These are phyloP conservation scores for Pyrocephalus nanus DNA, from an alignment of 2,797 vertebrate genomes.

Conservation along the genomic window DNA sequence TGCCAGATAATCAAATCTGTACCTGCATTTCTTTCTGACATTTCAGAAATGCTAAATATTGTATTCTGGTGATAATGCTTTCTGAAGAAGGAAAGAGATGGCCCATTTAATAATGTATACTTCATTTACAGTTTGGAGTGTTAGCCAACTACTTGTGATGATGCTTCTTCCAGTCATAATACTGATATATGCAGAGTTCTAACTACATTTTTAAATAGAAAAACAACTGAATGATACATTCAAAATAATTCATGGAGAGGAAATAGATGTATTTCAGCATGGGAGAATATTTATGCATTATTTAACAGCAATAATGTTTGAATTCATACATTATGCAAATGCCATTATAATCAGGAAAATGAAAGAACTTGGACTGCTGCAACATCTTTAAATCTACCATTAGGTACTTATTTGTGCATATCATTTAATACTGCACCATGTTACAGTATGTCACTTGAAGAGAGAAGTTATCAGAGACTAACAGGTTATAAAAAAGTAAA, in stretches of 20 bases:
- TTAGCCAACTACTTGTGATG: slow-evolving; percentile 57
- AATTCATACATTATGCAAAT: slow-evolving; percentile 85
- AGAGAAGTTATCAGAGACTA: slow-evolving; percentile 70
- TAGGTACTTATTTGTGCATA: slow-evolving; percentile 77
- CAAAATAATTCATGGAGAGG: slow-evolving; percentile 77
- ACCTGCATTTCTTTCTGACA: slow-evolving; percentile 57
- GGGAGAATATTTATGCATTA: slow-evolving; percentile 84
- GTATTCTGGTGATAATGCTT: slow-evolving; percentile 54
- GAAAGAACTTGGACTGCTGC: slow-evolving; percentile 74
- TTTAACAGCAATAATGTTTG: slow-evolving; percentile 83
- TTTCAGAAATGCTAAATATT: slow-evolving; percentile 63
- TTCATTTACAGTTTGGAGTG: slow-evolving; percentile 71
- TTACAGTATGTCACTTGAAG: slow-evolving; percentile 38
- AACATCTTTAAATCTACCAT: slow-evolving; percentile 75
- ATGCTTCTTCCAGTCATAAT: slow-evolving; percentile 62
- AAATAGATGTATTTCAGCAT: slow-evolving; percentile 78
- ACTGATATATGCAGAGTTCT: slow-evolving; percentile 65
- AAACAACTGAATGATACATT: slow-evolving; percentile 72
- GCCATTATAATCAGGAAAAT: slow-evolving; percentile 78
- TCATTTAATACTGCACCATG: slow-evolving; percentile 61
- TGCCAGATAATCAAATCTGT: slow-evolving; percentile 53
- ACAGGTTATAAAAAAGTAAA: slow-evolving; percentile 70
- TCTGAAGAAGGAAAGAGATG: slow-evolving; percentile 44
- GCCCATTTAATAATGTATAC: slow-evolving; percentile 73
- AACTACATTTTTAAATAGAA: slow-evolving; percentile 74